Conservation (phyloP, 2,888 invertebrate genomes). For the Scotopteryx bipunctaria region DNA sequence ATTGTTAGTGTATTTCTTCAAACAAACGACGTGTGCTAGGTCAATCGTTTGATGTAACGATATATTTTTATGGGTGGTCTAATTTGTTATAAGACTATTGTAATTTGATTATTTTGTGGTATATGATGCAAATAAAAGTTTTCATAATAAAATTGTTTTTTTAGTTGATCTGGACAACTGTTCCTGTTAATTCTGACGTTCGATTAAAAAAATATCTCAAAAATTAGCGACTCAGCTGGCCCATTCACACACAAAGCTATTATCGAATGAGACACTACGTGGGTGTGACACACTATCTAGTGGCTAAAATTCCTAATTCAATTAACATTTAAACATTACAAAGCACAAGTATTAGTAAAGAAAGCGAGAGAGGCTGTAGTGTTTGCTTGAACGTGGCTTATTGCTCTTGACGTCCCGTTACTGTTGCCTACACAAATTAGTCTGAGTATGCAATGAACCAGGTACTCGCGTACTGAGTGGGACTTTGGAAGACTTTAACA, state of each 20-base stretch:
- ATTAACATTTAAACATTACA: constrained; percentile 58
- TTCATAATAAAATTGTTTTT: no score
- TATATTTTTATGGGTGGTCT: constrained; percentile 61
- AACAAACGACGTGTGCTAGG: constrained; percentile 62
- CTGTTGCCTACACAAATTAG: constrained; percentile 60
- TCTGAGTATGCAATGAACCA: constrained; percentile 17
- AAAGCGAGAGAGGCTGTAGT: constrained; percentile 44
- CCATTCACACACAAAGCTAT: constrained; percentile 14
- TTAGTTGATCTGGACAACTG: no score
- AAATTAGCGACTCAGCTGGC: constrained; percentile 27
- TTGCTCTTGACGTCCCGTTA: constrained; percentile 72
- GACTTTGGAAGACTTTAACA: neutral
- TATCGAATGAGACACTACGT: constrained; percentile 26
- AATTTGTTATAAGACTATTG: neutral
- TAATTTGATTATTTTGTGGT: neutral
- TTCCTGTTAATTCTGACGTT: no score
- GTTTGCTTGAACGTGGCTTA: constrained; percentile 52
- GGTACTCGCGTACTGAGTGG: constrained; percentile 13
- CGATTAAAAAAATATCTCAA: constrained; percentile 26
- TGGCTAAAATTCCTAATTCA: constrained; percentile 55
- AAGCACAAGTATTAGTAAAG: constrained; percentile 54
- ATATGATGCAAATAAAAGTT: no score
- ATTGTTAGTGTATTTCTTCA: constrained; percentile 74
- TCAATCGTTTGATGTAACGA: constrained; percentile 49
- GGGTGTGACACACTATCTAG: constrained; percentile 41